Percentiles rank a stretch among this genome's conserved stretches.
Evolutionary conservation across 2,797 vertebrate species (phyloP).

Genomic region (Setipinna tenuifilis): DNA sequence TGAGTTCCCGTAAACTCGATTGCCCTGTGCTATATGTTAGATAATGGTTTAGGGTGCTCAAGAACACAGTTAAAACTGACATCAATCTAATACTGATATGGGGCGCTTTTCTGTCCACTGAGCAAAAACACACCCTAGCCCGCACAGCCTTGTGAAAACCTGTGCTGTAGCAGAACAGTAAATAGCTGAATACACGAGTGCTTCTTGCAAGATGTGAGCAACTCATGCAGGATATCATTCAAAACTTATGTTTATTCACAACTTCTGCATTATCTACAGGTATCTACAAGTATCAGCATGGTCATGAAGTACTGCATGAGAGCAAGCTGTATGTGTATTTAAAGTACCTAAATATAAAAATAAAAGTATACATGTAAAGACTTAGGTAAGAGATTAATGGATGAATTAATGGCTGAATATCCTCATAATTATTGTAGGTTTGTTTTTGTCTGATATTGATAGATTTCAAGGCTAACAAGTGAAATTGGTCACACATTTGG

Average conservation of each 20-base stretch:
- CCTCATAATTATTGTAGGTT: too few relatives aligned
- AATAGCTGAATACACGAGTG: neutral
- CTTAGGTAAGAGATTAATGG: neutral
- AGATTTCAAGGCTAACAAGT: neutral
- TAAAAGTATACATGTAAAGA: neutral
- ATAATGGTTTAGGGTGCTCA: constrained; percentile 54
- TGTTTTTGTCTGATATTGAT: neutral
- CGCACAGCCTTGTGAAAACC: constrained; percentile 12
- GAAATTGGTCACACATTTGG: neutral
- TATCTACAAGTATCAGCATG: neutral
- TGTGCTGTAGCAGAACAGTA: neutral
- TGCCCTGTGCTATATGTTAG: constrained; percentile 61
- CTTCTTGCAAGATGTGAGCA: neutral
- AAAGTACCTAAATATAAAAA: neutral
- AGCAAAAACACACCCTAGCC: constrained; percentile 29
- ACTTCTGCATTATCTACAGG: neutral
- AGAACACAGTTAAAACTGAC: constrained; percentile 54
- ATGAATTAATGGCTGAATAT: neutral
- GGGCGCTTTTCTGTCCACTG: constrained; percentile 34
- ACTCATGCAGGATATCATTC: constrained; percentile 34
- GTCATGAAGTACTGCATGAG: neutral
- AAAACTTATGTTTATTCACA: neutral
- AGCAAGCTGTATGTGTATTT: neutral
- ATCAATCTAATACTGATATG: constrained; percentile 56
- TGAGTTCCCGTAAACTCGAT: constrained; percentile 79